Conservation (phyloP, 2,888 invertebrate species). For the Epistrophe grossulariae region DNA sequence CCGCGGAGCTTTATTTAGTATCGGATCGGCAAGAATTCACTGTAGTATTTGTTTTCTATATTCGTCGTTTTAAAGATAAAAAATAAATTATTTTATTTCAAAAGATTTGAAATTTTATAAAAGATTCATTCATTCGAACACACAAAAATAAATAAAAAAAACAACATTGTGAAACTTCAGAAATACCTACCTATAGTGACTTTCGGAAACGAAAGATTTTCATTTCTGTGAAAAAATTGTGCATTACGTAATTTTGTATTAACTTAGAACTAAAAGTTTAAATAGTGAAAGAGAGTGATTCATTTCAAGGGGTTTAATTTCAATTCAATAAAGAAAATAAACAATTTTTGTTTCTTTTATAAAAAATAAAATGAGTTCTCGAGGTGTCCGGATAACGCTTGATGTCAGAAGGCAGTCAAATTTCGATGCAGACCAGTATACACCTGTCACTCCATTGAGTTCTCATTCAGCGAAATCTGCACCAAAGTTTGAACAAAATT, state of each 20-base stretch:
- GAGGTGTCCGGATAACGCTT: conserved; percentile 76
- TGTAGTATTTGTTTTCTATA: conserved; percentile 25
- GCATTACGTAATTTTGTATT: conserved; percentile 12
- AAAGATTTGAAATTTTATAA: not conserved
- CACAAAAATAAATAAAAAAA: not conserved
- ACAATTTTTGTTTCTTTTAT: not conserved
- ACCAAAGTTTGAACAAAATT: conserved; percentile 21
- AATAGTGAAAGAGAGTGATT: conserved; percentile 28
- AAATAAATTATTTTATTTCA: not conserved
- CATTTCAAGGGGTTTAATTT: not conserved
- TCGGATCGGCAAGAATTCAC: conserved; percentile 35
- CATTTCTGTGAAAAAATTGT: conserved; percentile 5
- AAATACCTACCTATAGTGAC: not conserved
- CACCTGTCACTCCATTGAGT: conserved; percentile 24
- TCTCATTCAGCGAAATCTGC: conserved; percentile 2
- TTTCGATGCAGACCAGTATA: conserved; percentile 32
- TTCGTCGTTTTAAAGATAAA: not conserved
- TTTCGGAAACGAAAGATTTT: not conserved
- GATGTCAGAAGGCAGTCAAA: conserved; percentile 32
- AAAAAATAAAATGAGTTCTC: conserved; percentile 77
- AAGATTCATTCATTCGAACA: not conserved
- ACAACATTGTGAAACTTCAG: not conserved
- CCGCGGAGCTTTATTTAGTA: conserved; percentile 23
- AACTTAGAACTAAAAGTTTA: not conserved
- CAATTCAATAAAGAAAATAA: not conserved